Percentiles rank a stretch among this genome's conserved stretches.
Evolutionary conservation across 1,140 invertebrate species (phyloP).

Genomic region (Drosophila willistoni): DNA sequence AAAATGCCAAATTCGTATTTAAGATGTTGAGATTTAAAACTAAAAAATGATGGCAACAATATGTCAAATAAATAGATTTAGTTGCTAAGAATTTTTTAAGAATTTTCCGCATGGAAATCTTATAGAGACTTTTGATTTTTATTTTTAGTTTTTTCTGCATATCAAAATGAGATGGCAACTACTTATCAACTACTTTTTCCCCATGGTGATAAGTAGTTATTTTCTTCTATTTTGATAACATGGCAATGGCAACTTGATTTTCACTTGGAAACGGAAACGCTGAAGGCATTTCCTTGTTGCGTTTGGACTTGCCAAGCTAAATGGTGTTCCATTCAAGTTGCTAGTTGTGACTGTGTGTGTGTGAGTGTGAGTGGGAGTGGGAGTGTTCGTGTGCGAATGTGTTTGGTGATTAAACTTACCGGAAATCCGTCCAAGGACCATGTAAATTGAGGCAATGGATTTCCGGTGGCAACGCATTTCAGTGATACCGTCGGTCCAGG

Average conservation of each 20-base stretch:
- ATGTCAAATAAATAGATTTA: too few relatives aligned
- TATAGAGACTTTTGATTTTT: too few relatives aligned
- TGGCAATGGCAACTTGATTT: not conserved
- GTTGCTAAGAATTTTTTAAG: too few relatives aligned
- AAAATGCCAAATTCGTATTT: too few relatives aligned
- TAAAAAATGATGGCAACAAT: too few relatives aligned
- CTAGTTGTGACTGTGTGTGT: constrained; percentile 19
- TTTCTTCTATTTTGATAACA: not conserved
- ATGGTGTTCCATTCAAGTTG: constrained; percentile 34
- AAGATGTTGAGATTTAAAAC: too few relatives aligned
- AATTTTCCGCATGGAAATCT: too few relatives aligned
- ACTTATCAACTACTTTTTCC: too few relatives aligned
- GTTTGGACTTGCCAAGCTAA: constrained; percentile 29
- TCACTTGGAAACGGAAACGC: constrained; percentile 61
- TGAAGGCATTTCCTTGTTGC: constrained; percentile 64
- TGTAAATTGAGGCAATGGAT: constrained; percentile 94
- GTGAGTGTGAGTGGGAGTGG: not conserved
- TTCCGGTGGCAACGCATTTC: constrained; percentile 95
- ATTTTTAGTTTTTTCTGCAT: too few relatives aligned
- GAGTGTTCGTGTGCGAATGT: constrained; percentile 9
- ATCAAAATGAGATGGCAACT: too few relatives aligned
- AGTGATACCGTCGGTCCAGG: constrained; percentile 94
- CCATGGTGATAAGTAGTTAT: not conserved
- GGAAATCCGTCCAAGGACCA: constrained; percentile 95
- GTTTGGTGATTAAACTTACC: constrained; percentile 83